Evolutionary conservation across 2,797 vertebrate genomes (phyloP), one percentile per base, ranked within the genome.

Genomic region (Alfaro cultratus): DNA sequence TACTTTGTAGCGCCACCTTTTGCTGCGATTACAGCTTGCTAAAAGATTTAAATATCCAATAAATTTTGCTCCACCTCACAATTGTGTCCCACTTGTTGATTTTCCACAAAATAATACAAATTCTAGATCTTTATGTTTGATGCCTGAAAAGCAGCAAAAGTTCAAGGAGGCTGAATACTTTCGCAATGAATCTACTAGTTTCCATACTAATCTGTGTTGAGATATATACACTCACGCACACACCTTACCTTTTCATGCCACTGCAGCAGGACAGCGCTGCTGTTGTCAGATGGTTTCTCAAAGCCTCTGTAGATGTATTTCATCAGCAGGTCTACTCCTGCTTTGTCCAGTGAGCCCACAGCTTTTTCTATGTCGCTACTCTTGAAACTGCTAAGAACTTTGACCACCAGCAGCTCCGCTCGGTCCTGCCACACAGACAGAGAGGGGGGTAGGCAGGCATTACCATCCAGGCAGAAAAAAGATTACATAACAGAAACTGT

Each of bases 271-370:
- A 99, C 94, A 0, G 99, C 98, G 1, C 99, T 99, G 96, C 97
- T 99, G 91, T 99, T 99, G 89, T 99, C 99, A 0, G 98, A 99
- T 11, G 99, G 99, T 84, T 92, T 97, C 94, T 99, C 98, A 1
- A 99, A 99, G 85, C 99, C 99, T 93, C 99, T 99, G 96, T 99
- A 99, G 95, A 99, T 99, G 93, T 99, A 99, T 89, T 99, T 99
- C 98, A 99, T 99, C 74, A 99, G 95, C 85, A 99, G 97, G 91
- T 99, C 98, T 51, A 99, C 96, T 0, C 96, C 95, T 0, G 96
- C 98, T 93, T 98, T 98, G 93, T 99, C 98, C 85, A 99, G 95
- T 0, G 98, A 98, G 90, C 98, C 98, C 80, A 99, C 98, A 0
- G 95, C 98, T 84, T 99, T 99, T 93, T 99, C 99, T 0, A 99